Evolutionary conservation across 2,113 vertebrate species (phyloP).

Genomic region (Ardeotis arabs): DNA sequence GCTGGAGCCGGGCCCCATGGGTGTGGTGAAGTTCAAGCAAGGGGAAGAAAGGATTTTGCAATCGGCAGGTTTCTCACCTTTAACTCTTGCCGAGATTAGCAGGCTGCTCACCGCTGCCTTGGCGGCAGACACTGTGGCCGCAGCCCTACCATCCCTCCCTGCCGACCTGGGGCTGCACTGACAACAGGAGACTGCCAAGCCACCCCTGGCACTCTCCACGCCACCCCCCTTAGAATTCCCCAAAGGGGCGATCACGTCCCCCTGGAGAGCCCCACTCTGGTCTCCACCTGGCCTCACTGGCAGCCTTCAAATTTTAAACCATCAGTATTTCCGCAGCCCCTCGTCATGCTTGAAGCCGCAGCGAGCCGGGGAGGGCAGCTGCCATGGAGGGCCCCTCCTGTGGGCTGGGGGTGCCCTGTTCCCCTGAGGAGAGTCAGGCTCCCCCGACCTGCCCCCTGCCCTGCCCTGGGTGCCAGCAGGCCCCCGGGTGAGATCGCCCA

Average conservation of each 20-base stretch:
- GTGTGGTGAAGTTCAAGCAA: constrained; percentile 19
- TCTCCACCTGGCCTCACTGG: not conserved
- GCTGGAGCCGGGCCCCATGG: not conserved
- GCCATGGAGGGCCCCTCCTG: accelerated
- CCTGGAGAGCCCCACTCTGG: not conserved
- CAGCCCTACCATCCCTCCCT: not conserved
- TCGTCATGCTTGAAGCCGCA: not conserved
- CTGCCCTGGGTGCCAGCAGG: not conserved
- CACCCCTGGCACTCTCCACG: not conserved
- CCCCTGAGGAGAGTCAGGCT: not conserved
- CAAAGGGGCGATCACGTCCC: no score
- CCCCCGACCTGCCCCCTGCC: accelerated
- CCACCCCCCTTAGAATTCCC: not conserved
- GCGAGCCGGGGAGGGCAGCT: not conserved
- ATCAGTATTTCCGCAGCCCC: not conserved
- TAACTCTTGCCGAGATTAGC: not conserved
- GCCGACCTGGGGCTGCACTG: accelerated
- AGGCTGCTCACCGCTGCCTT: not conserved
- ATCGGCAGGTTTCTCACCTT: not conserved
- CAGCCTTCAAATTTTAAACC: not conserved
- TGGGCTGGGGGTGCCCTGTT: not conserved
- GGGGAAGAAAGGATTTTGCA: constrained; percentile 29
- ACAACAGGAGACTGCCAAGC: not conserved
- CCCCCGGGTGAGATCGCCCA: not conserved
- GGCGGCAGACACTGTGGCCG: not conserved